Conservation (phyloP, 1,140 invertebrate species). For the Lordiphosa collinella region DNA sequence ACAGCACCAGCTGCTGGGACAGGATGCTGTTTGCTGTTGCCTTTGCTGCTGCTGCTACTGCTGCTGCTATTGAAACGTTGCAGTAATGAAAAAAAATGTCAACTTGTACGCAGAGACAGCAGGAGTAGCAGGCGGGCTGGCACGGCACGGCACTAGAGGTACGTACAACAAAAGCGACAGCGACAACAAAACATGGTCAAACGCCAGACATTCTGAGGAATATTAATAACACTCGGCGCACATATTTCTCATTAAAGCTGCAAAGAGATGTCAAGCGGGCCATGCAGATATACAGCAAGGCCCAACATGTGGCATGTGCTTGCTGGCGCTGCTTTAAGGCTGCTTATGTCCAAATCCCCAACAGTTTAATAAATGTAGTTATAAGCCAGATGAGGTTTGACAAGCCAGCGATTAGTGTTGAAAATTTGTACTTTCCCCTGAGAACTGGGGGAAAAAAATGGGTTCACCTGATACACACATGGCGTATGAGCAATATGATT, state of each 20-base stretch:
- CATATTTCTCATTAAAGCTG: conserved; percentile 77
- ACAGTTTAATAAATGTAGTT: conserved; percentile 53
- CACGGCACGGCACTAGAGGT: conserved; percentile 17
- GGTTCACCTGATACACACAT: conserved; percentile 1
- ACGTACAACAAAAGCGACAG: conserved; percentile 51
- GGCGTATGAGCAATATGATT: conserved; percentile 36
- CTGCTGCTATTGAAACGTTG: conserved; percentile 68
- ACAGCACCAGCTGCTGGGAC: conserved; percentile 14
- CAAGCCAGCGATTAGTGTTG: no score
- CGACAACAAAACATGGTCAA: conserved; percentile 74
- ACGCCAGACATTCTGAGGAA: conserved; percentile 73
- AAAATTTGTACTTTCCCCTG: background rate
- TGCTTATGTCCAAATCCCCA: conserved; percentile 3
- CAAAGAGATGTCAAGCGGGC: conserved; percentile 51
- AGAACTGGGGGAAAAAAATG: background rate
- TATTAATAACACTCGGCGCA: conserved; percentile 73
- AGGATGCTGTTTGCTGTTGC: conserved; percentile 8
- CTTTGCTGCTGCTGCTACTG: conserved; percentile 14
- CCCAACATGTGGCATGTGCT: conserved; percentile 27
- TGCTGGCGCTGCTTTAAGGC: conserved; percentile 1
- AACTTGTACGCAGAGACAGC: conserved; percentile 42
- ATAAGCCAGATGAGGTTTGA: conserved; percentile 14
- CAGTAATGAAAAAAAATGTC: conserved; percentile 76
- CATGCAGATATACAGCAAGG: conserved; percentile 23
- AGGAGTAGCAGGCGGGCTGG: conserved; percentile 1